Evolutionary conservation across 2,888 invertebrate genomes (phyloP), one percentile per base, ranked within the genome.

Genomic region (Myathropa florea): DNA sequence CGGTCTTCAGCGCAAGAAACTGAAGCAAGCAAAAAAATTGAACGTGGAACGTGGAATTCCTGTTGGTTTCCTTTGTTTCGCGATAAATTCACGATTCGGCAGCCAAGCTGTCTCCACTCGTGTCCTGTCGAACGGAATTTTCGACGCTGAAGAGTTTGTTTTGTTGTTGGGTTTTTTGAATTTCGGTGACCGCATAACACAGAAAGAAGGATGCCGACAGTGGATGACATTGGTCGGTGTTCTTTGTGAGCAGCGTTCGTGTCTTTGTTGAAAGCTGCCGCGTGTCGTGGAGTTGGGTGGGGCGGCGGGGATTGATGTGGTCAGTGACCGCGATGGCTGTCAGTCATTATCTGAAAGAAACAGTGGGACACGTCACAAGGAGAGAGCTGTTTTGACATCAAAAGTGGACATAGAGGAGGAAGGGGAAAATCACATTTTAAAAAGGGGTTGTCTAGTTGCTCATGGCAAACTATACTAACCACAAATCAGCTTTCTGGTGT

Each of bases 131-230:
- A 46, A 10, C 46, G 46, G 46, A 65, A 46, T 67, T 24, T 24
- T 57, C n/a, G 57, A 10, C 1, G 23, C 24, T 12, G 12, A 9
- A 57, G 57, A 24, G 57, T 67, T 28, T 30, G 46, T 53, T 53
- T 3, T 53, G 21, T 28, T 12, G 6, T 18, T 21, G 23, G 24
- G n/a, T n/a, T n/a, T n/a, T 57, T 23, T 21, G 23, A 12, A 26
- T n/a, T 53, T 65, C 26, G 67, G 67, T 53, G 67, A 67, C 67
- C 67, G 67, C 67, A 67, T 55, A 67, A 55, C 67, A 67, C 28
- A 67, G 28, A 53, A 21, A 53, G 53, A 30, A 12, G 53, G 28
- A 67, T 55, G 57, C 67, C 67, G 55, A 28, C 67, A 55, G 53
- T 55, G 30, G 23, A 46, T 46, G 46, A 46, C 46, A 46, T 46